Evolutionary conservation across 1,140 invertebrate genomes (phyloP).

Genomic region (Sycophila sp.): DNA sequence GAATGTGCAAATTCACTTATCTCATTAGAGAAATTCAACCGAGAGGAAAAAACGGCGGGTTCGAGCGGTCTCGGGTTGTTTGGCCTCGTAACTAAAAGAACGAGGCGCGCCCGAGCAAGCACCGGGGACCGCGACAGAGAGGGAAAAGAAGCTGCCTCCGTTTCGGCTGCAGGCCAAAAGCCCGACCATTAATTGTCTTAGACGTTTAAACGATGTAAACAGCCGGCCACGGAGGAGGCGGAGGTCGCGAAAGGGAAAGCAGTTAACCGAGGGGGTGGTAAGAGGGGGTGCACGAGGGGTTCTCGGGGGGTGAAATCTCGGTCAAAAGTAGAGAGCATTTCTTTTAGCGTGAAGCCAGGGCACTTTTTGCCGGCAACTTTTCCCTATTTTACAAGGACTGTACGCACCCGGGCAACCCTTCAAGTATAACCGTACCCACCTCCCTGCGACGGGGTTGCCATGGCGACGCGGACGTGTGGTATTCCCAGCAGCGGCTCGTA

Average conservation of each 20-base stretch:
- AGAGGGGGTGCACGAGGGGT: not conserved
- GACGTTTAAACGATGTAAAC: conserved; percentile 58
- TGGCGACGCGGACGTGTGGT: conserved; percentile 55
- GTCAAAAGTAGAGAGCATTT: conserved; percentile 51
- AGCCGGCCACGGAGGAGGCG: conserved; percentile 26
- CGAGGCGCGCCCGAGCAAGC: not conserved
- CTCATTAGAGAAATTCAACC: conserved; percentile 30
- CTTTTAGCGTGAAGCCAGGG: conserved; percentile 40
- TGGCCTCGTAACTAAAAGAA: conserved; percentile 24
- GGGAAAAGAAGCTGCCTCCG: not conserved
- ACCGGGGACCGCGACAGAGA: not conserved
- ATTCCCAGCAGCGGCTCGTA: conserved; percentile 45
- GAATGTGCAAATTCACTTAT: conserved; percentile 37
- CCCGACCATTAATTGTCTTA: conserved; percentile 57
- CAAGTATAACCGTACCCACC: conserved; percentile 58
- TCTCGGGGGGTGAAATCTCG: conserved; percentile 47
- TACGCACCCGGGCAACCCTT: conserved; percentile 57
- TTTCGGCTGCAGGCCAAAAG: not conserved
- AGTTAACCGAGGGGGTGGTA: not conserved
- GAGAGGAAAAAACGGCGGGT: conserved; percentile 25
- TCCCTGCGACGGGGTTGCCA: conserved; percentile 48
- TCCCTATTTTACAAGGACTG: conserved; percentile 60
- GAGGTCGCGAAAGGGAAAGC: conserved; percentile 59
- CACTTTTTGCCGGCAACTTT: conserved; percentile 44
- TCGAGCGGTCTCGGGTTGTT: conserved; percentile 17